phyloP scores from a whole-genome alignment of 2,888 invertebrate species.

The Meiosimyza platycephala region DNA sequence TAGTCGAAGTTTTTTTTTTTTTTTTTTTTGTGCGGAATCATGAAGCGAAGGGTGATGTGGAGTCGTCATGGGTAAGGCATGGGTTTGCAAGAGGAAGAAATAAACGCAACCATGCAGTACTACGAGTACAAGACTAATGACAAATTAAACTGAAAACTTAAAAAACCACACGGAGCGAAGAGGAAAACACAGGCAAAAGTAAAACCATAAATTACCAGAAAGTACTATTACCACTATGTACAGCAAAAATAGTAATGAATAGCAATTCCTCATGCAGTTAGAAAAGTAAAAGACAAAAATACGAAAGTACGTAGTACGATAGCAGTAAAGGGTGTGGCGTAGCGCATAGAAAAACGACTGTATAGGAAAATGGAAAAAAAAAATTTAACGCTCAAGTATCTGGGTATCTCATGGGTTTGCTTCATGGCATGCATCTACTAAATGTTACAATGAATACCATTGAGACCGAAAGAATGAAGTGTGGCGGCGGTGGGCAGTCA shows the following conservation, averaged over 20 bases:
- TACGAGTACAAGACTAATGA: constrained; percentile 27
- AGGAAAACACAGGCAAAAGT: constrained; percentile 17
- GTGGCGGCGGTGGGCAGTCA: not conserved
- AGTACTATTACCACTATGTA: constrained; percentile 23
- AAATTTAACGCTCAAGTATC: not conserved
- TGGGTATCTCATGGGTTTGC: constrained; percentile 19
- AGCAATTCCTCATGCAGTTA: constrained; percentile 29
- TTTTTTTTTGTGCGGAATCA: too few relatives aligned
- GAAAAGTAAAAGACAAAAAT: constrained; percentile 17
- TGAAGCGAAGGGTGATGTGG: not conserved
- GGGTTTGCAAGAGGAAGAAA: not conserved
- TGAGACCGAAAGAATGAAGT: not conserved
- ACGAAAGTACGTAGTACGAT: not conserved
- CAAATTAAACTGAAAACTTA: constrained; percentile 31
- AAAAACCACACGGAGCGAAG: constrained; percentile 10
- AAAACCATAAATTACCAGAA: constrained; percentile 32
- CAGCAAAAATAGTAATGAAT: constrained; percentile 18
- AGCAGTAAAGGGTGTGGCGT: constrained; percentile 26
- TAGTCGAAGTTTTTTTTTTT: too few relatives aligned
- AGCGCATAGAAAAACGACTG: constrained; percentile 1
- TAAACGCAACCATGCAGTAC: constrained; percentile 20
- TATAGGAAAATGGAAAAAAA: not conserved
- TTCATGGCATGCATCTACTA: too few relatives aligned
- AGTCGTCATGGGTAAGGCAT: not conserved
- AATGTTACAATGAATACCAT: not conserved